phyloP scores from a whole-genome alignment of 2,888 invertebrate species.

The Dolichopus griseipennis region DNA sequence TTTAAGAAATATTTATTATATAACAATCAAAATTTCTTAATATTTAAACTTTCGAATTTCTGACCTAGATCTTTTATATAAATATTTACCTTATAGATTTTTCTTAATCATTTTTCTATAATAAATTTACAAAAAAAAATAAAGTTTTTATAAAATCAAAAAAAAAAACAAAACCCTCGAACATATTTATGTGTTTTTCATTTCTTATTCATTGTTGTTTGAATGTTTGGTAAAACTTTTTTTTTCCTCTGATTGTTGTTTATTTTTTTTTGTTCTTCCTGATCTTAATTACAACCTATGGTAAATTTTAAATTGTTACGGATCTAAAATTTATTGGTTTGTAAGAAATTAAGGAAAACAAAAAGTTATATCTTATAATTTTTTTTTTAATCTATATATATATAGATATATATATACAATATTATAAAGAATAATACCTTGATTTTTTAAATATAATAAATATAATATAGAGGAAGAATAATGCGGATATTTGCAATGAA shows the following conservation, averaged over 20 bases:
- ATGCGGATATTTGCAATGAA: constrained; percentile 3
- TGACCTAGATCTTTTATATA: neutral
- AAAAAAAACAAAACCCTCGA: neutral
- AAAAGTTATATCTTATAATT: neutral
- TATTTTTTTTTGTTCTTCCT: neutral
- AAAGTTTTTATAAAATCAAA: neutral
- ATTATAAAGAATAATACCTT: neutral
- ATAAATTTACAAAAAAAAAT: neutral
- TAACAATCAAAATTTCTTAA: neutral
- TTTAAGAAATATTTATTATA: too few species aligned
- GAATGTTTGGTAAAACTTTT: neutral
- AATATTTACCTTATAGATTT: neutral
- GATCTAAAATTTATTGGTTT: constrained; percentile 1
- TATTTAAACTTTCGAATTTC: neutral
- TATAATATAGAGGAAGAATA: neutral
- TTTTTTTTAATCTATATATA: neutral
- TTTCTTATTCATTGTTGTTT: too few species aligned
- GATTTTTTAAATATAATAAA: neutral
- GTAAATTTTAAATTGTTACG: constrained; percentile 1
- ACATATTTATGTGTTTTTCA: too few species aligned
- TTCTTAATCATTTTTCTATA: neutral
- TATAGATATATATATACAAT: neutral
- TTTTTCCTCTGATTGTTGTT: neutral
- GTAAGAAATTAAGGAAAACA: neutral
- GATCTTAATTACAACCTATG: neutral